Conservation (phyloP, 2,797 vertebrate genomes). For the Sitta carolinensis region DNA sequence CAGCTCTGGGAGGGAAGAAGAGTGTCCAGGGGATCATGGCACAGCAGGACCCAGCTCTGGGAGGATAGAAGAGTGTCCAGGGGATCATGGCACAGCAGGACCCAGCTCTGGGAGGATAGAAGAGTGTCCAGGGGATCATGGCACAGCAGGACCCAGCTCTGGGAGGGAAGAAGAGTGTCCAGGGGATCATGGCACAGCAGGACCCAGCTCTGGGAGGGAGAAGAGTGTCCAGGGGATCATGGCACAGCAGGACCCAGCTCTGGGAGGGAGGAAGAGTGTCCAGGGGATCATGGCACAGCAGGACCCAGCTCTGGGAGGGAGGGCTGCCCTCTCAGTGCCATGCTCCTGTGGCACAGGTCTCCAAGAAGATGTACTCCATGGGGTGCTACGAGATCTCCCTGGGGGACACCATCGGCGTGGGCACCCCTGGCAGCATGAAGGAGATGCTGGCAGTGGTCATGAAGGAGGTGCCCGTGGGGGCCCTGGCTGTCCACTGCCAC, state of each 20-base stretch:
- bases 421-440: constrained; percentile 89
- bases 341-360: constrained; percentile 76
- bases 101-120: neutral
- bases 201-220: too few species aligned
- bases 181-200: too few species aligned
- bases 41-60: neutral
- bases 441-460: constrained; percentile 88
- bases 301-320: neutral
- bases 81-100: rapidly evolving
- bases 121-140: too few species aligned
- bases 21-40: rapidly evolving
- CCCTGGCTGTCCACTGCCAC: constrained; percentile 95
- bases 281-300: rapidly evolving
- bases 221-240: too few species aligned
- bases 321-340: rapidly evolving
- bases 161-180: too few species aligned
- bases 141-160: too few species aligned
- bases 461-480: constrained; percentile 86
- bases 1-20: neutral
- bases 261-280: too few species aligned
- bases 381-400: constrained; percentile 98
- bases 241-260: too few species aligned
- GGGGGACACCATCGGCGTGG: constrained; percentile 94
- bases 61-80: neutral
- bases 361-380: constrained; percentile 91